Conservation (phyloP, 2,797 vertebrate genomes). For the Chaetophractus vellerosus region DNA sequence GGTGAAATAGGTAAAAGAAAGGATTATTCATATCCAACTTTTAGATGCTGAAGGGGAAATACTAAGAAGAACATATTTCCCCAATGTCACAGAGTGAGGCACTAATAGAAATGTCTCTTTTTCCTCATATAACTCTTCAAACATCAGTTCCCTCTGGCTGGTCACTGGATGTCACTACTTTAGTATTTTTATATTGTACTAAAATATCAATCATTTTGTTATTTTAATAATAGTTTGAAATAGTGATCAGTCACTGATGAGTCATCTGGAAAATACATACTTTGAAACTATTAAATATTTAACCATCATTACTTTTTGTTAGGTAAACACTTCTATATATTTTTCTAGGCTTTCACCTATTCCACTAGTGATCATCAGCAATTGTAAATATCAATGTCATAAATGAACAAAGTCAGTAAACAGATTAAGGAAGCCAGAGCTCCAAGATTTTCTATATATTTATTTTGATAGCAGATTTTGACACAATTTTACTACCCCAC, state of each 20-base stretch:
- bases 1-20: background rate
- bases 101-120: background rate
- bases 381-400: background rate
- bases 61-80: background rate
- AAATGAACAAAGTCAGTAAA: background rate
- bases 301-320: background rate
- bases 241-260: background rate
- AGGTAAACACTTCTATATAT: background rate
- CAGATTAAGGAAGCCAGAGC: background rate
- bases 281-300: background rate
- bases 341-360: background rate
- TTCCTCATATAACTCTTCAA: background rate
- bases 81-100: background rate
- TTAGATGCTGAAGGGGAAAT: background rate
- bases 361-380: background rate
- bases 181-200: background rate
- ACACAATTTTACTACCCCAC: background rate
- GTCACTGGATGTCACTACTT: background rate
- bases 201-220: background rate
- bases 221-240: conserved; percentile 32
- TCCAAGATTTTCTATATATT: background rate
- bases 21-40: background rate
- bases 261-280: background rate
- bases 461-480: conserved; percentile 1
- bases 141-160: background rate